Percentiles rank a stretch among this genome's conserved stretches.
Evolutionary conservation across 2,797 vertebrate genomes (phyloP).

Genomic region (Nothura maculosa): DNA sequence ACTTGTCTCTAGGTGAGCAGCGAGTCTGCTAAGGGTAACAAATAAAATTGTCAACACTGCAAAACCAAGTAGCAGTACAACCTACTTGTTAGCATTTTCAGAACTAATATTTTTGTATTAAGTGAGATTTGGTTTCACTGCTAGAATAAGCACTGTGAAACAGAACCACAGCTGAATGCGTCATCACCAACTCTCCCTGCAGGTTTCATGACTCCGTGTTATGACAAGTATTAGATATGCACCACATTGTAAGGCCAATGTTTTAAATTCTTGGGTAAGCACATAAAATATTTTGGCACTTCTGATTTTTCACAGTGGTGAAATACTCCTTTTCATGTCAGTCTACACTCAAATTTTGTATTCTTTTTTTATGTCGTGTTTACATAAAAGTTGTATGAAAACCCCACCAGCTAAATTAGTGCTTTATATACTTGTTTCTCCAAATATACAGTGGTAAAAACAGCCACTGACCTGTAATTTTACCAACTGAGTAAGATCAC

Average conservation of each 20-base stretch:
- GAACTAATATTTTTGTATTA: conserved; percentile 49
- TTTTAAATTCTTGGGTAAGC: background rate
- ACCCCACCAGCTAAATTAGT: background rate
- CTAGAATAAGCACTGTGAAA: conserved; percentile 18
- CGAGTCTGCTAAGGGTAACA: background rate
- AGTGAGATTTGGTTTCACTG: conserved; percentile 39
- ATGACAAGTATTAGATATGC: background rate
- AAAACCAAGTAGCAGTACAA: background rate
- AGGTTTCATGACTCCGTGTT: background rate
- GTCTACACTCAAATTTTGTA: background rate
- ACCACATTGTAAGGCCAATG: background rate
- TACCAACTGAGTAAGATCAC: background rate
- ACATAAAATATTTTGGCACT: background rate
- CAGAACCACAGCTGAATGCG: background rate
- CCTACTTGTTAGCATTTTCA: background rate
- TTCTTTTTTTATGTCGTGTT: background rate
- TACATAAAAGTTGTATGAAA: background rate
- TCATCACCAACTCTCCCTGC: background rate
- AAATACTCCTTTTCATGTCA: conserved; percentile 15
- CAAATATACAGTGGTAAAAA: background rate
- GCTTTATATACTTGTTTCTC: background rate
- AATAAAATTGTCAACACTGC: background rate
- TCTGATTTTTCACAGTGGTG: background rate
- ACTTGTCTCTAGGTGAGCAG: background rate
- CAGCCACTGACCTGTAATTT: background rate